Conservation (phyloP, 2,888 invertebrate species). For the Thera obeliscata region DNA sequence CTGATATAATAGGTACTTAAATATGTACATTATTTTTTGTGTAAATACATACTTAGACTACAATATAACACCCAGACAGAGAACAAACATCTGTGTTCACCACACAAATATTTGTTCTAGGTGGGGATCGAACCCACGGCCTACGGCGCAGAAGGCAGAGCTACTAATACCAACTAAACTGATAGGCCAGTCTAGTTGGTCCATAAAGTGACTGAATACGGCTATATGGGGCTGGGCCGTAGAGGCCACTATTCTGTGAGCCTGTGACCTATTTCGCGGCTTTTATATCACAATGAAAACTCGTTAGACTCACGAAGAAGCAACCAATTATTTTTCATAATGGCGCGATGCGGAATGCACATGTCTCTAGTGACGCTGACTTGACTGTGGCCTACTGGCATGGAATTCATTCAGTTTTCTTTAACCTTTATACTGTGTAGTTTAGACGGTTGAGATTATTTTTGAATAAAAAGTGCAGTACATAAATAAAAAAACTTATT, state of each 20-base stretch:
- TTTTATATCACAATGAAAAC: slow-evolving; percentile 64
- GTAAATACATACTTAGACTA: too few species aligned
- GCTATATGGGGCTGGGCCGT: neutral
- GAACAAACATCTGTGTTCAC: too few species aligned
- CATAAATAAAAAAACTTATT: too few species aligned
- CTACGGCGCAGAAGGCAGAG: too few species aligned
- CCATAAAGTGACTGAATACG: neutral
- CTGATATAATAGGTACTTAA: too few species aligned
- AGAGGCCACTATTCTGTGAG: slow-evolving; percentile 14
- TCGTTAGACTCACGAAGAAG: slow-evolving; percentile 52
- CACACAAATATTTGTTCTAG: too few species aligned
- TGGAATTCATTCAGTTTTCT: neutral
- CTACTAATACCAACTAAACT: too few species aligned
- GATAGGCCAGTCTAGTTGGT: too few species aligned
- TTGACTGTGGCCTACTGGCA: neutral
- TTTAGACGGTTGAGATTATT: neutral
- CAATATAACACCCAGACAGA: too few species aligned
- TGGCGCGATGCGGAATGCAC: slow-evolving; percentile 3
- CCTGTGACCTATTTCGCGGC: slow-evolving; percentile 62
- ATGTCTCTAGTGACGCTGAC: neutral
- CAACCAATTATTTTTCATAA: slow-evolving; percentile 26
- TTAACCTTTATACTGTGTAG: neutral
- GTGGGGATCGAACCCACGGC: too few species aligned
- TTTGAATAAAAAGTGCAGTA: too few species aligned
- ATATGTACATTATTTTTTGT: too few species aligned